phyloP scores from a whole-genome alignment of 2,888 invertebrate species.

The Falcaria lacertinaria region DNA sequence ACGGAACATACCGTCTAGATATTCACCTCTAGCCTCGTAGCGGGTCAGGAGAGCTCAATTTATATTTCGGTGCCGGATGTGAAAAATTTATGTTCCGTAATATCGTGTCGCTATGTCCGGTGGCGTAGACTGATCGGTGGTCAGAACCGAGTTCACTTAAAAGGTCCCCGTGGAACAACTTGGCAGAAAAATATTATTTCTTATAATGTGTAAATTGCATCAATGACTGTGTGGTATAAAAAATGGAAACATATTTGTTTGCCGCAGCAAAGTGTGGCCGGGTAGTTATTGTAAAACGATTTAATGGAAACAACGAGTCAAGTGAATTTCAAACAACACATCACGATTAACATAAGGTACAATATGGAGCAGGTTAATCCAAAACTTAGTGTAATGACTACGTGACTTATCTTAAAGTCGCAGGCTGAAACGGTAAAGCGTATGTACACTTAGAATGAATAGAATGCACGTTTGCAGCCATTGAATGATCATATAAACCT shows the following conservation, averaged over 20 bases:
- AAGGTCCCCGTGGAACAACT: no score
- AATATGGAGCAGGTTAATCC: slow-evolving; percentile 32
- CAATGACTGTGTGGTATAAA: no score
- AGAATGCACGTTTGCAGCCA: slow-evolving; percentile 42
- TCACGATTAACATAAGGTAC: slow-evolving; percentile 5
- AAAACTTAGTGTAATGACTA: slow-evolving; percentile 60
- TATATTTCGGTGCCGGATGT: slow-evolving; percentile 51
- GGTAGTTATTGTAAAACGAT: no score
- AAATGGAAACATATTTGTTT: no score
- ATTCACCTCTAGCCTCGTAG: background rate
- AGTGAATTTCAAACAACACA: no score
- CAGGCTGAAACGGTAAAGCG: slow-evolving; percentile 42
- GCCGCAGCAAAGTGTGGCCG: no score
- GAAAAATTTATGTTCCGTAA: slow-evolving; percentile 67
- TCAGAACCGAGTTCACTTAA: slow-evolving; percentile 22
- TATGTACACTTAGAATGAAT: slow-evolving; percentile 31
- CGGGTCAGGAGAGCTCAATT: slow-evolving; percentile 49
- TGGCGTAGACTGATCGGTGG: slow-evolving; percentile 46
- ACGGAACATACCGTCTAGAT: background rate
- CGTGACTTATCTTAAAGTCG: slow-evolving; percentile 59
- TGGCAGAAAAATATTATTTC: no score
- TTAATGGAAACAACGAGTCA: no score
- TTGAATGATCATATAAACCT: slow-evolving; percentile 24
- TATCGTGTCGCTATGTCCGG: slow-evolving; percentile 36
- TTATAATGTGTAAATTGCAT: no score